Evolutionary conservation across 2,888 invertebrate species (phyloP), one percentile per base, ranked within the genome.

Genomic region (Diarsia mendica): DNA sequence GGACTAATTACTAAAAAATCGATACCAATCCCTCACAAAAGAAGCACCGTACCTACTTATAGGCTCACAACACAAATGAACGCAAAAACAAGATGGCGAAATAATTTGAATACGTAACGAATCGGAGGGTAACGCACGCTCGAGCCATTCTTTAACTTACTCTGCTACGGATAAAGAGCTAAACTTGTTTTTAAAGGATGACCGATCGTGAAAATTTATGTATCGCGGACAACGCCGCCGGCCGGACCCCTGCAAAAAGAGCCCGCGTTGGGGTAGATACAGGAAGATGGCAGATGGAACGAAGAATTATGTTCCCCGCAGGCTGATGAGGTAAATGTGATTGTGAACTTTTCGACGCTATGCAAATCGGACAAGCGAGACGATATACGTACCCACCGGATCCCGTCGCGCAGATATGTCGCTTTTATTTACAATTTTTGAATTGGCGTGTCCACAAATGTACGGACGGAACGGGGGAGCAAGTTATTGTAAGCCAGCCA

Each of bases 141-240:
- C 91, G 93, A 88, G 91, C 95, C 93, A 95, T 96, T 96, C 96
- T 96, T 96, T 92, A 95, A 94, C 95, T 94, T 94, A 91, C 94
- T 95, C 93, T 93, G 91, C 91, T 90, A 90, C 89, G 94, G 94
- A 96, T 96, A 95, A 95, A 96, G 95, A 96, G 96, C 95, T 95
- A 94, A 96, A 96, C 95, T 95, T 96, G 95, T 96, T 96, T 96
- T 96, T 95, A 96, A 96, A 96, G 96, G 96, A 96, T 96, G 96
- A 96, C 96, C 96, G 96, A 95, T 95, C 93, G 95, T 94, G 93
- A 90, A 95, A 96, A 96, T 96, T 95, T 96, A 96, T 96, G 96
- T 96, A 96, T 95, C 95, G 94, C 92, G 92, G 93, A 94, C 93
- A 94, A 86, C 89, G 96, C 96, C 96, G 95, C 92, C 94, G 96